Conservation (phyloP, 2,888 invertebrate species). For the Steinernema scapterisci region DNA sequence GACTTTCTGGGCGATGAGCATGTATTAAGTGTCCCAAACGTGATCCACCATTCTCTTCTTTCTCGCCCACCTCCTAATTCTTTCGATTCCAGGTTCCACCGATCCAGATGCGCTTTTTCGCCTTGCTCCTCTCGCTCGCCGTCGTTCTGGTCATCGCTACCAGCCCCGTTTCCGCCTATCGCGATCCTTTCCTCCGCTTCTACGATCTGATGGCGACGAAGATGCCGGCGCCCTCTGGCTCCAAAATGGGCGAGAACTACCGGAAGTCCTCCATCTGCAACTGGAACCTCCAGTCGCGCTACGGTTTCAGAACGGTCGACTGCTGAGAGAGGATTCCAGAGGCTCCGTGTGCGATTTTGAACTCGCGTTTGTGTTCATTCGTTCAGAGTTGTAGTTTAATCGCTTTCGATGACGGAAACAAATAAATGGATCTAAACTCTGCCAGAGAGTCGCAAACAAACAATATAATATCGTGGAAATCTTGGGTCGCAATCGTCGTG, state of each 20-base stretch:
- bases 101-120: not conserved
- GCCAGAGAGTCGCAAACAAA: too few relatives aligned
- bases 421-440: too few relatives aligned
- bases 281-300: slow-evolving; percentile 1
- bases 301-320: slow-evolving; percentile 12
- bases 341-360: too few relatives aligned
- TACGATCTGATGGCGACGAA: slow-evolving; percentile 26
- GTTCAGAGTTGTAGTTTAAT: too few relatives aligned
- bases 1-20: too few relatives aligned
- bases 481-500: not conserved
- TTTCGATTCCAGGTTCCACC: not conserved
- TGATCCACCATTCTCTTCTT: too few relatives aligned
- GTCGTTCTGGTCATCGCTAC: not conserved
- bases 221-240: not conserved
- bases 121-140: slow-evolving; percentile 5
- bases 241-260: not conserved
- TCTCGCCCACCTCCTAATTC: not conserved
- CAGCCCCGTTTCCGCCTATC: not conserved
- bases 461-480: too few relatives aligned
- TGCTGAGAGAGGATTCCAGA: not conserved
- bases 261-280: not conserved
- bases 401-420: too few relatives aligned
- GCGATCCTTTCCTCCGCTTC: slow-evolving; percentile 20
- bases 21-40: too few relatives aligned
- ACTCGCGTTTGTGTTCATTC: too few relatives aligned